A percentile compares a stretch with the other conserved stretches of the same genome.
These are phyloP conservation scores for Sebastes kiyomatsui DNA, from an alignment of 2,797 vertebrate species.

Conservation along the genomic window DNA sequence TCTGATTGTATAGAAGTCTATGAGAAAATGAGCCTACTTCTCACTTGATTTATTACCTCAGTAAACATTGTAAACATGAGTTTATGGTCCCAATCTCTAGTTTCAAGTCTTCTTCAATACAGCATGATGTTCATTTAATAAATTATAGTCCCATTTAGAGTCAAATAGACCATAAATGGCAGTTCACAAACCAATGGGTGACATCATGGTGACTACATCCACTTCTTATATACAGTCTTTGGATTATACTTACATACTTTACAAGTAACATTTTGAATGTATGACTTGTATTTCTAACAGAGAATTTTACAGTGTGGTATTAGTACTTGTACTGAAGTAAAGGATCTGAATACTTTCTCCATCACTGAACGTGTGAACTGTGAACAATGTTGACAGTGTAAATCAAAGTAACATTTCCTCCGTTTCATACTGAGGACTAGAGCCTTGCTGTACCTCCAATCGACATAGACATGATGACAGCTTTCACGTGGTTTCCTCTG, in stretches of 20 bases:
- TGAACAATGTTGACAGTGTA: not conserved
- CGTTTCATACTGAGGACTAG: not conserved
- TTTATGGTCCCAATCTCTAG: no score
- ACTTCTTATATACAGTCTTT: no score
- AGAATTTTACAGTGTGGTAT: not conserved
- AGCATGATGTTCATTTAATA: no score
- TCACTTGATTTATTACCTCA: no score
- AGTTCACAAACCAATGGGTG: no score
- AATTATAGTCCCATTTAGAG: no score
- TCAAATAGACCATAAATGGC: no score
- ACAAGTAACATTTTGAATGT: not conserved
- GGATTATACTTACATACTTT: not conserved
- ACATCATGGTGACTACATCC: no score
- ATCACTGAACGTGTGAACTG: not conserved
- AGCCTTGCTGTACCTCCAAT: constrained; percentile 60
- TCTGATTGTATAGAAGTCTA: no score
- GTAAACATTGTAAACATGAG: no score
- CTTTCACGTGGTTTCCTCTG: not conserved
- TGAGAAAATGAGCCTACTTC: no score
- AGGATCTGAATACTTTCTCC: not conserved
- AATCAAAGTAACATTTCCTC: not conserved
- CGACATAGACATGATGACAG: constrained; percentile 66
- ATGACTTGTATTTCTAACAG: not conserved
- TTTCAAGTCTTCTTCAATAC: no score
- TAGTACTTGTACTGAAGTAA: not conserved